A percentile compares a stretch with the other conserved stretches of the same genome.
Conservation (phyloP, 1,140 invertebrate species). For the Eurytemora carolleeae region DNA sequence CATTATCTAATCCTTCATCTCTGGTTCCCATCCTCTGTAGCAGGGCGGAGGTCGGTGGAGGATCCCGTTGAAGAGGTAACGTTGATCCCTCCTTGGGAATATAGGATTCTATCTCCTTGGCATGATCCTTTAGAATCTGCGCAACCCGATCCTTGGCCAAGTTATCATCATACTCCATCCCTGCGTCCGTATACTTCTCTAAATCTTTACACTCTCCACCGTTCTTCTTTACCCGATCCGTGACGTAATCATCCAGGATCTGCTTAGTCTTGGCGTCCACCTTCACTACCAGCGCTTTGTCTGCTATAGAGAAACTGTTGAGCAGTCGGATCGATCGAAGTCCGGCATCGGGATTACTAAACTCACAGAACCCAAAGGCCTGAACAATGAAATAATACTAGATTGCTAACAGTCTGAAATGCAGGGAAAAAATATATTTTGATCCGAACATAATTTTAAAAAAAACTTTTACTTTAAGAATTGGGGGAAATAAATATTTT, state of each 20-base stretch:
- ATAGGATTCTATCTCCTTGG: conserved; percentile 48
- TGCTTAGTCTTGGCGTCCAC: conserved; percentile 95
- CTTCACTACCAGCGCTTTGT: conserved; percentile 81
- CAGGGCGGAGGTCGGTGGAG: background rate
- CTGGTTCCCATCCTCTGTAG: conserved; percentile 5
- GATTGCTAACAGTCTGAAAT: no score
- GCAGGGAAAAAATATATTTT: no score
- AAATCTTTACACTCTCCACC: conserved; percentile 35
- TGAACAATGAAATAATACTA: no score
- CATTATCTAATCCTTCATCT: conserved; percentile 42
- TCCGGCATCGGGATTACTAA: conserved; percentile 77
- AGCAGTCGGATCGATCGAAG: conserved; percentile 76
- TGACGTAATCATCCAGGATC: conserved; percentile 60
- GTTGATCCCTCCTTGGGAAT: conserved; percentile 21
- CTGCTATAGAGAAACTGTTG: conserved; percentile 79
- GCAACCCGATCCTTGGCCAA: conserved; percentile 49
- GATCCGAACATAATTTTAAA: no score
- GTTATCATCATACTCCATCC: conserved; percentile 40
- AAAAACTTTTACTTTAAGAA: no score
- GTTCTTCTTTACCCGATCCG: conserved; percentile 28
- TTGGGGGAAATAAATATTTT: no score
- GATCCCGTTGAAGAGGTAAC: conserved; percentile 9
- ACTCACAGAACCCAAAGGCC: conserved; percentile 97
- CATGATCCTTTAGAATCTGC: conserved; percentile 57
- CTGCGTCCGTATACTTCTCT: conserved; percentile 58